Evolutionary conservation across 2,888 invertebrate genomes (phyloP), one percentile per base, ranked within the genome.

Genomic region (Cremastinae sp.): DNA sequence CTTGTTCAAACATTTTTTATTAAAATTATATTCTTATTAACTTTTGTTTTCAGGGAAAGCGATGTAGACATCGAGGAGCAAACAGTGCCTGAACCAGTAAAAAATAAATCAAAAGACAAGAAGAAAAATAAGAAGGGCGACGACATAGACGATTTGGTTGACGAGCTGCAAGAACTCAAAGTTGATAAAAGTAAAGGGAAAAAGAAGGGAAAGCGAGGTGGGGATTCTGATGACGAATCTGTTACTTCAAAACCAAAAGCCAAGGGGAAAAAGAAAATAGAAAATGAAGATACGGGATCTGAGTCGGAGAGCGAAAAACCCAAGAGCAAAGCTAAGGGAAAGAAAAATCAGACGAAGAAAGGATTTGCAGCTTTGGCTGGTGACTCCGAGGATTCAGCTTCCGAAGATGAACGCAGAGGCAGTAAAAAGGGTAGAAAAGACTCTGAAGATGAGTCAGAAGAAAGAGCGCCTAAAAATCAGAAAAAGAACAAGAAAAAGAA

Each of bases 161-260:
- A 92, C 65, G 92, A 91, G 80, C 88, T 93, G 1, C 92, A 92
- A 84, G 93, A 93, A 89, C 87, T 93, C 56, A 91, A 92, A 79
- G 90, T 93, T 66, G 91, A 92, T 69, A 91, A 91, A 75, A 92
- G 79, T 0, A 85, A 84, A 61, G 18, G 82, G 22, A 84, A 84
- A 84, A 88, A 87, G 49, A 90, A 89, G 74, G 79, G 83, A 80
- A 92, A 91, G 85, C 91, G 91, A 80, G 90, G 90, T 79, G 83
- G 79, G 47, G 80, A 80, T 68, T 80, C 79, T 0, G 83, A 83
- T 28, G 78, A 82, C 37, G 82, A 81, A 14, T 70, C 66, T 0
- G 45, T 75, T 1, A 16, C 76, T 9, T 12, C 61, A 12, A 35
- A 47, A 18, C 37, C 68, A 7, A 80, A 81, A 51, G 45, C 28